These are phyloP conservation scores for Numida meleagris DNA, from an alignment of 2,113 vertebrate genomes.

Conservation along the genomic window DNA sequence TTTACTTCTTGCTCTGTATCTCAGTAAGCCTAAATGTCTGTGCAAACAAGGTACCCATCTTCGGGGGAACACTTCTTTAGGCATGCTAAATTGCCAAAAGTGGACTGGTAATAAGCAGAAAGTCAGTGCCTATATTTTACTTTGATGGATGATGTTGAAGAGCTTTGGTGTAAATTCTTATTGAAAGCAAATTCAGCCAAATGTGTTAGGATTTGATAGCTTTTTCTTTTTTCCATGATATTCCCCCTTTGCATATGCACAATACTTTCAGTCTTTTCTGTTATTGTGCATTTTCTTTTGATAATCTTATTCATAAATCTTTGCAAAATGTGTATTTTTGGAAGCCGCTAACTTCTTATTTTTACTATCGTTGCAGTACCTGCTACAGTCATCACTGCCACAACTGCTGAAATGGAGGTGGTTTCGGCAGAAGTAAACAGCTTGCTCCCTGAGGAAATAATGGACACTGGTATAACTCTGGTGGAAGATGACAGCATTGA, in stretches of 20 bases:
- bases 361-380: conserved; percentile 69
- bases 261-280: background rate
- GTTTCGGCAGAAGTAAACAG: conserved; percentile 97
- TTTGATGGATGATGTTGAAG: background rate
- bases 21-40: background rate
- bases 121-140: background rate
- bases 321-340: background rate
- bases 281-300: background rate
- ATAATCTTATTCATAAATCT: background rate
- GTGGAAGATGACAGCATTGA: conserved; percentile 90
- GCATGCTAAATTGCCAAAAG: background rate
- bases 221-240: fast-evolving
- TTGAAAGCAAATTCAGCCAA: background rate
- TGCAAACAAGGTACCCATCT: background rate
- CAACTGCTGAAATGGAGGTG: conserved; percentile 88
- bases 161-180: background rate
- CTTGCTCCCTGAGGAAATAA: conserved; percentile 98
- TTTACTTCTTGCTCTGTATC: background rate
- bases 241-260: background rate
- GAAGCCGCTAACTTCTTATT: conserved; percentile 25
- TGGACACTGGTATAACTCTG: conserved; percentile 91
- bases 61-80: background rate
- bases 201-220: background rate
- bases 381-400: conserved; percentile 50
- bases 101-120: background rate